Conservation (phyloP, 2,888 invertebrate genomes). For the Caenorhabditis imperialis region DNA sequence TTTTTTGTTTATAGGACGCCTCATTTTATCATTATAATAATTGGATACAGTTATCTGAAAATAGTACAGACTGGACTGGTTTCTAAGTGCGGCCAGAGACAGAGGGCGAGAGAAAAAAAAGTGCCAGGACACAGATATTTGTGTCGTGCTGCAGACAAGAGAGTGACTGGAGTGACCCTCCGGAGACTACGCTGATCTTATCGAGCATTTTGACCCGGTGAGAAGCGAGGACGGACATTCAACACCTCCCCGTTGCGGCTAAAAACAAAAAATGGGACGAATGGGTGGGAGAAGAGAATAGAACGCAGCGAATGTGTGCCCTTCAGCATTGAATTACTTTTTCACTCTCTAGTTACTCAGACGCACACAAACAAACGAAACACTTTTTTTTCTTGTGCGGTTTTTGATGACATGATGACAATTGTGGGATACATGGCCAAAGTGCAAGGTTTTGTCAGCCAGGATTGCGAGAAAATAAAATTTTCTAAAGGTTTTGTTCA, state of each 20-base stretch:
- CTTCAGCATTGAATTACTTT: conserved; percentile 48
- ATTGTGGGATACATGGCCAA: no score
- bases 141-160: no score
- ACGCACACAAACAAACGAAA: conserved; percentile 31
- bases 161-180: no score
- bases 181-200: no score
- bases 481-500: neutral
- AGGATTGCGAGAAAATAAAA: no score
- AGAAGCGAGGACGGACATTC: no score
- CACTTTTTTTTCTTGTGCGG: neutral
- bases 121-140: neutral
- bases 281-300: conserved; percentile 8
- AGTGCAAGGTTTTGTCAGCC: no score
- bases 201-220: no score
- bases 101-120: neutral
- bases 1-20: conserved; percentile 27
- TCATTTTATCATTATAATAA: conserved; percentile 21
- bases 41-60: conserved; percentile 19
- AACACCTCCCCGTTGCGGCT: neutral
- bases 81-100: neutral
- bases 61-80: conserved; percentile 12
- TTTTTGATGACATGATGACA: no score
- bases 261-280: conserved; percentile 7
- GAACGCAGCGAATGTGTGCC: conserved; percentile 7
- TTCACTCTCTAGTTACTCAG: conserved; percentile 31